Percentiles rank a stretch among this genome's conserved stretches.
phyloP scores from a whole-genome alignment of 2,888 invertebrate species.

The Drosophila paramelanica region DNA sequence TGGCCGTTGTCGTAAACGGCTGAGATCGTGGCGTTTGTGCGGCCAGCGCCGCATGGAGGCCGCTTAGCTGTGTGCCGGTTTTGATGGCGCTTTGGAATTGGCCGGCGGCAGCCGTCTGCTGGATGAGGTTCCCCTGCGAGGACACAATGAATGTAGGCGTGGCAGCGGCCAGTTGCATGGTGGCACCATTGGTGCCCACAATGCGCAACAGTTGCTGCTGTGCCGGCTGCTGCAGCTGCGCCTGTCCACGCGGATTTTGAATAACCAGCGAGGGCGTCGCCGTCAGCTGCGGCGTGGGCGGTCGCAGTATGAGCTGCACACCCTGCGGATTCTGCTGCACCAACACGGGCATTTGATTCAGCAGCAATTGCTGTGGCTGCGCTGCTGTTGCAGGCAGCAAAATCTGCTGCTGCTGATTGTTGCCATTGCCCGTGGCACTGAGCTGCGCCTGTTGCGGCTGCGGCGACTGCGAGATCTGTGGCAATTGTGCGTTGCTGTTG shows the following conservation, averaged over 20 bases:
- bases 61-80: constrained; percentile 83
- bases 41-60: constrained; percentile 83
- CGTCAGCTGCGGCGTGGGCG: constrained; percentile 87
- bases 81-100: constrained; percentile 84
- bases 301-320: constrained; percentile 90
- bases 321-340: constrained; percentile 89
- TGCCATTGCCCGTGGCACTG: constrained; percentile 48
- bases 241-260: constrained; percentile 84
- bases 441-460: constrained; percentile 80
- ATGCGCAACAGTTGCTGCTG: constrained; percentile 87
- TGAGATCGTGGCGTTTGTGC: constrained; percentile 84
- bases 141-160: constrained; percentile 86
- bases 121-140: constrained; percentile 85
- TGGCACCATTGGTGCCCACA: constrained; percentile 87
- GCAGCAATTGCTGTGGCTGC: constrained; percentile 83
- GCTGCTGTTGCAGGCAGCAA: constrained; percentile 81
- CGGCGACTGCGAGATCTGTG: constrained; percentile 83
- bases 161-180: constrained; percentile 86
- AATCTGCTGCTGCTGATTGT: constrained; percentile 78
- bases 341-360: constrained; percentile 86
- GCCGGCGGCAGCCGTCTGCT: constrained; percentile 82
- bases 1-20: constrained; percentile 83
- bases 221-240: constrained; percentile 82
- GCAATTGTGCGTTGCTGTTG: constrained; percentile 58
- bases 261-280: constrained; percentile 85